A percentile compares a stretch with the other conserved stretches of the same genome.
These are phyloP conservation scores for Dicyrtoma fusca DNA, from an alignment of 2,888 invertebrate genomes.

Conservation along the genomic window DNA sequence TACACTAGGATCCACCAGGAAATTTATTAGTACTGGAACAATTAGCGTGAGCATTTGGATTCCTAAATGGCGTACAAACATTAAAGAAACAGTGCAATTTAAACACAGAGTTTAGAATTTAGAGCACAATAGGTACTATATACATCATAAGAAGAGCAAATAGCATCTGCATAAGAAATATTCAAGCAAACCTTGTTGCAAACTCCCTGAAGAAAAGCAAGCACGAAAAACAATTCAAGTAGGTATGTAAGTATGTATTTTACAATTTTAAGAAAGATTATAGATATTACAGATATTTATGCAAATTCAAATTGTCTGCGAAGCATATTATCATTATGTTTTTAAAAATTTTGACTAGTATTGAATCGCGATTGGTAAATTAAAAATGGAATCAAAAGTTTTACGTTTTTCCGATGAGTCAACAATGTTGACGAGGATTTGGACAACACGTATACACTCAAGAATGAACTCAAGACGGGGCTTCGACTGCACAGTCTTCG, in stretches of 20 bases:
- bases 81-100: conserved; percentile 41
- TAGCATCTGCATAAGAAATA: background rate
- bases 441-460: conserved; percentile 63
- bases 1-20: conserved; percentile 72
- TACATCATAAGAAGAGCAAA: conserved; percentile 5
- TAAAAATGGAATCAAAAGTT: no score
- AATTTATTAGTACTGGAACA: conserved; percentile 87
- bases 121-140: conserved; percentile 4
- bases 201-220: conserved; percentile 61
- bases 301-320: no score
- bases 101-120: conserved; percentile 5
- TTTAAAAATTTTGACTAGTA: background rate
- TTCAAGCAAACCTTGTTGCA: conserved; percentile 64
- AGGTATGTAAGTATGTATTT: no score
- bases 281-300: no score
- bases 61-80: no score
- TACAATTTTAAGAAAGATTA: no score
- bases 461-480: conserved; percentile 72
- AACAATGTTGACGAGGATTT: conserved; percentile 66
- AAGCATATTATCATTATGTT: no score
- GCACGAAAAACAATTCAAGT: conserved; percentile 10
- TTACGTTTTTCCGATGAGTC: conserved; percentile 78
- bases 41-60: conserved; percentile 85
- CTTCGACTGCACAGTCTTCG: conserved; percentile 68
- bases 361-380: no score